Evolutionary conservation across 2,797 vertebrate genomes (phyloP).

Genomic region (Tadarida brasiliensis): DNA sequence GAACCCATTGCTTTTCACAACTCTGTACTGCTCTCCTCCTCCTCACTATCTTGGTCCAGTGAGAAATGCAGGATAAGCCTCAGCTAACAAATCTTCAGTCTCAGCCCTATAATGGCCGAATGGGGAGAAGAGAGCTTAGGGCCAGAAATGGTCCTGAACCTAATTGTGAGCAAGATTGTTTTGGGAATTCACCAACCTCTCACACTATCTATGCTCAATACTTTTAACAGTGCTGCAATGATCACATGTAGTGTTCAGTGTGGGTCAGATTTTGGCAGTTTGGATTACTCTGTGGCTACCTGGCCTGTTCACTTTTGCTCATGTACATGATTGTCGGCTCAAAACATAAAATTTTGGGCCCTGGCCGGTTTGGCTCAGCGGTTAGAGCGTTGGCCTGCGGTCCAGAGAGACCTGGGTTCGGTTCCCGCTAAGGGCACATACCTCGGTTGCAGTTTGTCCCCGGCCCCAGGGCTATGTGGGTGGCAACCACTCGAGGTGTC

Average conservation of each 20-base stretch:
- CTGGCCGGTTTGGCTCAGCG: too few relatives aligned
- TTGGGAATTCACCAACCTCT: not conserved
- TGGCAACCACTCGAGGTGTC: too few relatives aligned
- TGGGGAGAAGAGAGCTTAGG: not conserved
- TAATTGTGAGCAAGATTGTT: not conserved
- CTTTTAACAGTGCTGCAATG: conserved; percentile 11
- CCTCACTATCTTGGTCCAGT: not conserved
- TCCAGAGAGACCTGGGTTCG: too few relatives aligned
- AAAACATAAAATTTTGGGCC: not conserved
- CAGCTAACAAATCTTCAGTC: not conserved
- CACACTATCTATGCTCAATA: not conserved
- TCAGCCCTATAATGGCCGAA: not conserved
- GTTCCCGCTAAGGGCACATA: too few relatives aligned
- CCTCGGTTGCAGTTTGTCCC: too few relatives aligned
- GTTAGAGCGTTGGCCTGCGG: too few relatives aligned
- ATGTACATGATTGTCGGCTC: not conserved
- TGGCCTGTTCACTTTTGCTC: not conserved
- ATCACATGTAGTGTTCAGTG: not conserved
- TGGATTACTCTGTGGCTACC: not conserved
- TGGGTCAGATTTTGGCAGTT: not conserved
- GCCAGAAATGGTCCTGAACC: not conserved
- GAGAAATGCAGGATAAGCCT: not conserved
- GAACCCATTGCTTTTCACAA: not conserved
- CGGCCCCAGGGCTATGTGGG: too few relatives aligned
- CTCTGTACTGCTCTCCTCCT: not conserved